A percentile compares a stretch with the other conserved stretches of the same genome.
Conservation (phyloP, 2,113 vertebrate species). For the Barnardius zonarius region DNA sequence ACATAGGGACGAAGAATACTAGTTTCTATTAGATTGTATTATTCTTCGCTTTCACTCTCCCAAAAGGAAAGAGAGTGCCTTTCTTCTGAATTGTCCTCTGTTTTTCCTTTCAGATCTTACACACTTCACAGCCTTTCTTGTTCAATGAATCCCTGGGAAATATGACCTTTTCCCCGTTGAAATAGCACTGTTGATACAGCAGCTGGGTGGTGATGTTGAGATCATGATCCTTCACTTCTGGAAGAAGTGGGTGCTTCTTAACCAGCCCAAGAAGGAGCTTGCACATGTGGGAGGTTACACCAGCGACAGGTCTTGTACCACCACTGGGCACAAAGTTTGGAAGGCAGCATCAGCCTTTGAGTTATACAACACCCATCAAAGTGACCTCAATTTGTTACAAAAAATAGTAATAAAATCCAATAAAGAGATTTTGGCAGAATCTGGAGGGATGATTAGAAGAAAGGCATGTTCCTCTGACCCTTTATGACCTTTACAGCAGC, state of each 20-base stretch:
- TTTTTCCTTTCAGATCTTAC: not conserved
- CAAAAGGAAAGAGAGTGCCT: not conserved
- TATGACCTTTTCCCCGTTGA: not conserved
- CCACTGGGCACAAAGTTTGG: not conserved
- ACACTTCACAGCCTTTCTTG: not conserved
- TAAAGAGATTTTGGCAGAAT: conserved; percentile 18
- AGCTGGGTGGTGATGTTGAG: not conserved
- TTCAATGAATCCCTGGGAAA: not conserved
- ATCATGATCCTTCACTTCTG: not conserved
- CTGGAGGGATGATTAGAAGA: not conserved
- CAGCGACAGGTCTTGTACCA: not conserved
- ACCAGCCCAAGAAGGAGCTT: not conserved
- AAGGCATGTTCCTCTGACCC: not conserved
- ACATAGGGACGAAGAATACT: not conserved
- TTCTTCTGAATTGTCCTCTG: not conserved
- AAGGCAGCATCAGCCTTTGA: not conserved
- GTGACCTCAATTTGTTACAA: not conserved
- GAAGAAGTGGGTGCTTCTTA: not conserved
- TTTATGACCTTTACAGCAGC: not conserved
- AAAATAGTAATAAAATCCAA: not conserved
- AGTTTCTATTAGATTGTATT: not conserved
- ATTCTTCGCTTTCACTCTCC: not conserved
- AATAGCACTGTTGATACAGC: not conserved
- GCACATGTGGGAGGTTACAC: not conserved
- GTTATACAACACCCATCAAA: not conserved